Evolutionary conservation across 2,113 vertebrate genomes (phyloP), one percentile per base, ranked within the genome.

Genomic region (Patagioenas fasciata): DNA sequence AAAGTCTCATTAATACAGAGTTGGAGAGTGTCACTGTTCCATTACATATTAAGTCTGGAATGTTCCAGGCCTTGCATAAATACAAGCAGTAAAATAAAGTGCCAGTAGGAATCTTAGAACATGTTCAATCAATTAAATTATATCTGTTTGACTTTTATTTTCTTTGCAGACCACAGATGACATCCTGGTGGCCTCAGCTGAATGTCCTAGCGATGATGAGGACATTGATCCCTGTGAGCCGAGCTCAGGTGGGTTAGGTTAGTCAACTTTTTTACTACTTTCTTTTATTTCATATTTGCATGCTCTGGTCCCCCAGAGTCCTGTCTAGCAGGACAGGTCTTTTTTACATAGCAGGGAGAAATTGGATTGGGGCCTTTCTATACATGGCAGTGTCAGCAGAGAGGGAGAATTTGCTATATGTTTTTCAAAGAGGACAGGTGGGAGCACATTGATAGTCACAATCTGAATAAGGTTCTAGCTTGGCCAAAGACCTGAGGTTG

Each of bases 161-260:
- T 95, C 81, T 93, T 98, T 97, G 72, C 96, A 99, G 99, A 98
- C 98, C 47, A 98, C 99, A 20, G 99, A 99, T 86, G 99, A 99
- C 96, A 97, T 98, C 97, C 97, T 98, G 96, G 99, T 99, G 98
- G 99, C 99, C 61, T 99, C 99, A 1, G 99, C 99, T 26, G 99
- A 99, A 98, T 99, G 99, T 98, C 99, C 99, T 58, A 99, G 99
- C 3, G 99, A 99, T 65, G 99, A 99, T 1, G 99, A 99, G 98
- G 99, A 99, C 97, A 99, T 99, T 91, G 99, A 99, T 98, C 99
- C 99, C 97, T 99, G 99, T 99, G 99, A 99, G 99, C 99, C 99
- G 93, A 99, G 99, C 99, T 99, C 99, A 99, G 99, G 99, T 99
- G 99, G 99, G 99, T 99, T 99, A 99, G 99, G 99, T 99, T 99